A percentile compares a stretch with the other conserved stretches of the same genome.
Evolutionary conservation across 2,113 vertebrate species (phyloP).

Genomic region (Bubo scandiacus): DNA sequence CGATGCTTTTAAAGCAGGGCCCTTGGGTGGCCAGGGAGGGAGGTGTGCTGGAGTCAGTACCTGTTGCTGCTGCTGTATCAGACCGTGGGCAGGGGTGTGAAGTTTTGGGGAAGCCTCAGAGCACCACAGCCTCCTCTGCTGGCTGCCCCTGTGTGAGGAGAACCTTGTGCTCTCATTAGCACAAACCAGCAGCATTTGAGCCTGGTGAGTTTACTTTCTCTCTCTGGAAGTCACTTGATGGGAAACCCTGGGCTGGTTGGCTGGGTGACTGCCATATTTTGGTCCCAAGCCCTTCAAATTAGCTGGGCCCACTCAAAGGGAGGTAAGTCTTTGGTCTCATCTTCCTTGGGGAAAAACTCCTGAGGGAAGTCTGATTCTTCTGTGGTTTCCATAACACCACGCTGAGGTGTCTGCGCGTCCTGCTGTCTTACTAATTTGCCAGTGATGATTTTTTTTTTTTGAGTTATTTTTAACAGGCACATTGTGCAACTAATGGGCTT

Average conservation of each 20-base stretch:
- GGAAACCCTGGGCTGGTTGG: not conserved
- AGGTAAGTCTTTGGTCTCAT: not conserved
- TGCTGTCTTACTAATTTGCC: constrained; percentile 54
- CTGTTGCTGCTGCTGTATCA: not conserved
- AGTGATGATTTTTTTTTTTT: constrained; percentile 35
- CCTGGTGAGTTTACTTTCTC: not conserved
- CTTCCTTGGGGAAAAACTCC: not conserved
- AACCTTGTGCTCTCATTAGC: not conserved
- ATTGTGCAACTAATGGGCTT: constrained; percentile 56
- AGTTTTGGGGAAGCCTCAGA: not conserved
- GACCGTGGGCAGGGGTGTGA: not conserved
- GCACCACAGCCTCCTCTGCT: not conserved
- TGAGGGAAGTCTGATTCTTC: constrained; percentile 23
- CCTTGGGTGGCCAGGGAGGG: not conserved
- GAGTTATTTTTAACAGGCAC: constrained; percentile 44
- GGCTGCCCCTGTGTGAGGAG: not conserved
- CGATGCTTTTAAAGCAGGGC: not conserved
- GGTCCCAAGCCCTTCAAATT: not conserved
- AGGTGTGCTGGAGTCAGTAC: not conserved
- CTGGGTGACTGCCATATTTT: not conserved
- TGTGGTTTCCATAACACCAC: constrained; percentile 40
- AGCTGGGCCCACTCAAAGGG: not conserved
- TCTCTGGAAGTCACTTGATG: not conserved
- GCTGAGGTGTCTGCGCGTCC: constrained; percentile 2
- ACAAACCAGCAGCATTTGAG: not conserved